These are phyloP conservation scores for Solea senegalensis DNA, from an alignment of 2,113 vertebrate genomes.

Conservation along the genomic window DNA sequence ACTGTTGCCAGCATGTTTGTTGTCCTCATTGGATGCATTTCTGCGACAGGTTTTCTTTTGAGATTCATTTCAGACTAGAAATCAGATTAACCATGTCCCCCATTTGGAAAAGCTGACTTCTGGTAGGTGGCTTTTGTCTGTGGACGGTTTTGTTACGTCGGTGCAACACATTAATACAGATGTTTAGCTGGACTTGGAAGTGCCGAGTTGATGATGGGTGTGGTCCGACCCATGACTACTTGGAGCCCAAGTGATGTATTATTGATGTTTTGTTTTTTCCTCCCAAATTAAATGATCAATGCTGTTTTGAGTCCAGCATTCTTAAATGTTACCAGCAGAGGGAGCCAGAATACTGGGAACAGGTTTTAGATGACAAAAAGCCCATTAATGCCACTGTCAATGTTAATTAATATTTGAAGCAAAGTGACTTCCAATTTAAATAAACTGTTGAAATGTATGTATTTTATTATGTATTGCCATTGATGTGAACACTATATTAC, in stretches of 20 bases:
- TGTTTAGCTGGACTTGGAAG: too few species aligned
- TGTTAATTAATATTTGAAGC: neutral
- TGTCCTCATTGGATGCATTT: too few species aligned
- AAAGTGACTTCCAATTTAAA: neutral
- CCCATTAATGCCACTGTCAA: neutral
- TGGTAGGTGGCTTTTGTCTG: too few species aligned
- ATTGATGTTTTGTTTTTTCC: neutral
- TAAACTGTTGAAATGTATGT: neutral
- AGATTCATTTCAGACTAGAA: too few species aligned
- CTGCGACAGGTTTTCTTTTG: too few species aligned
- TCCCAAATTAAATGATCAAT: neutral
- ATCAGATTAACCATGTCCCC: too few species aligned
- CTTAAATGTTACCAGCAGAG: slow-evolving; percentile 21
- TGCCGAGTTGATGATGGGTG: neutral
- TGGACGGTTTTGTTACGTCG: too few species aligned
- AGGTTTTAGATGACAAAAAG: neutral
- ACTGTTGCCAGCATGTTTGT: too few species aligned
- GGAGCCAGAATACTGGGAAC: neutral
- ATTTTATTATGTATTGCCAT: too few species aligned
- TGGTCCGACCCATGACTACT: neutral
- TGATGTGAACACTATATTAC: too few species aligned
- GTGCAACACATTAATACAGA: too few species aligned
- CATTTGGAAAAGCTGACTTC: too few species aligned
- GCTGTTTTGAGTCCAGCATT: neutral
- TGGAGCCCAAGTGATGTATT: neutral